Percentiles rank a stretch among this genome's conserved stretches.
These are phyloP conservation scores for Hylia prasina DNA, from an alignment of 2,113 vertebrate genomes.

Conservation along the genomic window DNA sequence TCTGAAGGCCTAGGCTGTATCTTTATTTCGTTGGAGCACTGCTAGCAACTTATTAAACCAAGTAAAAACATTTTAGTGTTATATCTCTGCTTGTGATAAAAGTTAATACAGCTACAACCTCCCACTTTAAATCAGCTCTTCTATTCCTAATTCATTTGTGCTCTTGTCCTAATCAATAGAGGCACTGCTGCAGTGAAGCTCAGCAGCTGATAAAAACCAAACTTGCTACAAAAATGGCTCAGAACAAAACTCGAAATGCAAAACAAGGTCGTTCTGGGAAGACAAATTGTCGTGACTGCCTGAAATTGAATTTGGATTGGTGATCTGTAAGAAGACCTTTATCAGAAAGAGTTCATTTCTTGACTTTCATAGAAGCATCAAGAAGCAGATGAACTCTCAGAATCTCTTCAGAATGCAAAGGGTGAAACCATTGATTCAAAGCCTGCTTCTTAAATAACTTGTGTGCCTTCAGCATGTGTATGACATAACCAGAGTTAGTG, in stretches of 20 bases:
- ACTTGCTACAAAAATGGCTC: background rate
- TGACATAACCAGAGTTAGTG: background rate
- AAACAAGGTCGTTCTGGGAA: background rate
- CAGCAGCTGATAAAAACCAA: background rate
- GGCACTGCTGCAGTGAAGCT: background rate
- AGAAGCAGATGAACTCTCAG: background rate
- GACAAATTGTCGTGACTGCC: background rate
- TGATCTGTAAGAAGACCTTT: background rate
- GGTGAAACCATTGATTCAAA: background rate
- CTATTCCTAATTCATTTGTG: background rate
- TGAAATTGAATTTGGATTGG: background rate
- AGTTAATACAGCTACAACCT: slow-evolving; percentile 13
- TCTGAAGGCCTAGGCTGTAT: background rate
- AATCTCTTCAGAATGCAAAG: background rate
- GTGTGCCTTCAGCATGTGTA: too few species aligned
- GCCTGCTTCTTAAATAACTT: background rate
- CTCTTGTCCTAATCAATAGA: background rate
- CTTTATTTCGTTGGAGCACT: background rate
- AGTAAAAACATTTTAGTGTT: background rate
- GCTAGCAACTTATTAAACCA: background rate
- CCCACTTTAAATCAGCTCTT: background rate
- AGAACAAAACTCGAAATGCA: background rate
- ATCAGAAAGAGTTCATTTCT: background rate
- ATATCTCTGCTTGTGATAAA: background rate
- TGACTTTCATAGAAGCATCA: background rate